Conservation (phyloP, 2,888 invertebrate species). For the Drosophila birchii region DNA sequence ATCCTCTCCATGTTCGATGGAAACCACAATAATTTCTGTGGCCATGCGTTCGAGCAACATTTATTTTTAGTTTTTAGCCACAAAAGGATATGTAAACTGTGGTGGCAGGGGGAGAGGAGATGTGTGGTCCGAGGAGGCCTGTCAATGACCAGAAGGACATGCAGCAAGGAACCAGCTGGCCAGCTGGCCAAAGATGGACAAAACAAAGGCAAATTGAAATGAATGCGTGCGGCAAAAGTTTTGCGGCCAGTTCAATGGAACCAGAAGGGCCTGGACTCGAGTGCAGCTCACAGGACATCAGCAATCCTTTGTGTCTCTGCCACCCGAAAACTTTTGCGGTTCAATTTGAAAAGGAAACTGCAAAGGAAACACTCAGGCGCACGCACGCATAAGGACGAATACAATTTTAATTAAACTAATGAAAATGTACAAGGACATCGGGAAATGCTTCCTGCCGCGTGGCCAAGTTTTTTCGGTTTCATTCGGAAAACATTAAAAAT, state of each 20-base stretch:
- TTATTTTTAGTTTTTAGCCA: constrained; percentile 53
- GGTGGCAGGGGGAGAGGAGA: not conserved
- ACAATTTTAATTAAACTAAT: constrained; percentile 80
- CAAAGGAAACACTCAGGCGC: constrained; percentile 21
- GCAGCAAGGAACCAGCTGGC: constrained; percentile 14
- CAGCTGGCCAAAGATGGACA: constrained; percentile 21
- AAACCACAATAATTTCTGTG: constrained; percentile 69
- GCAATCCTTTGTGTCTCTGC: constrained; percentile 62
- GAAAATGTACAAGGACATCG: constrained; percentile 64
- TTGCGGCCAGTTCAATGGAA: constrained; percentile 50
- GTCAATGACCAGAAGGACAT: constrained; percentile 45
- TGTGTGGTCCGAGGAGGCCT: constrained; percentile 39
- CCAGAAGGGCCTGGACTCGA: constrained; percentile 37
- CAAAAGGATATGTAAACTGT: constrained; percentile 34
- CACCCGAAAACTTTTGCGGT: constrained; percentile 68
- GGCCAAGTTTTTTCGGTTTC: constrained; percentile 29
- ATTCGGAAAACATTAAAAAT: constrained; percentile 65
- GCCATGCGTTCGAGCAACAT: constrained; percentile 49
- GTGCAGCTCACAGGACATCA: constrained; percentile 71
- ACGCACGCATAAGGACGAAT: constrained; percentile 34
- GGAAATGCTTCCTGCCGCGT: constrained; percentile 33
- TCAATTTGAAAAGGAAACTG: constrained; percentile 71
- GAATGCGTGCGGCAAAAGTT: constrained; percentile 74
- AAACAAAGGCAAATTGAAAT: constrained; percentile 70
- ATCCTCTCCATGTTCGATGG: constrained; percentile 39